Base-by-base conservation (phyloP, 2,888 invertebrate species). In the Amphipyra tragopoginis region DNA sequence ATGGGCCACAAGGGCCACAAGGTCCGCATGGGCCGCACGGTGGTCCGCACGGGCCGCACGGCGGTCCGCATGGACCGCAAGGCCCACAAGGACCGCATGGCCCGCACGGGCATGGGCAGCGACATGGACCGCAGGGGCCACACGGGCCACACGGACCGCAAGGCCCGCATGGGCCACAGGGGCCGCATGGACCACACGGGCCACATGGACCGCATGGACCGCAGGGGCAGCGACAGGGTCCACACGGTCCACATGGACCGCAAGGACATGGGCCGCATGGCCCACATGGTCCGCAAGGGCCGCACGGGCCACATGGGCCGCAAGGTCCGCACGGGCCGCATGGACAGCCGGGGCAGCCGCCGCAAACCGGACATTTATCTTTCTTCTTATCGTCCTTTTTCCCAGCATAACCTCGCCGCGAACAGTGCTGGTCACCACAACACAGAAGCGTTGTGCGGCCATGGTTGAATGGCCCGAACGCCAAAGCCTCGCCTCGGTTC, bases 261-360 rank as follows among this genome's bases (percentile, higher is more conserved):
- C 85, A 84, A 0, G 84, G 78, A 14, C 86, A 85, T 0, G 86
- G 85, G 0, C 82, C 76, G 13, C 82, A 86, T 0, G 81, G 86
- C 5, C 87, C 85, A 36, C 88, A 89, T 0, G 83, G 84, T 0
- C 84, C 77, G 7, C 85, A 84, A 0, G 85, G 83, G 0, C 84
- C 81, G 9, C 85, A 84, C 0, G 84, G 78, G 0, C 82, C 75
- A 14, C 86, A 85, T 0, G 86, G 85, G 0, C 82, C 76, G 13
- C 82, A 86, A 0, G 81, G 86, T 4, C 87, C 85, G 36, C 88
- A 89, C 0, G 87, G 83, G 0, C 85, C n/a, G n/a, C n/a, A n/a
- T n/a, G n/a, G n/a, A n/a, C n/a, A n/a, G n/a, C n/a, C n/a, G n/a
- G n/a, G n/a, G n/a, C n/a, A n/a, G n/a, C n/a, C 82, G 21, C 80